A percentile compares a stretch with the other conserved stretches of the same genome.
These are phyloP conservation scores for Sebastes matsubarae DNA, from an alignment of 2,797 vertebrate genomes.

Conservation along the genomic window DNA sequence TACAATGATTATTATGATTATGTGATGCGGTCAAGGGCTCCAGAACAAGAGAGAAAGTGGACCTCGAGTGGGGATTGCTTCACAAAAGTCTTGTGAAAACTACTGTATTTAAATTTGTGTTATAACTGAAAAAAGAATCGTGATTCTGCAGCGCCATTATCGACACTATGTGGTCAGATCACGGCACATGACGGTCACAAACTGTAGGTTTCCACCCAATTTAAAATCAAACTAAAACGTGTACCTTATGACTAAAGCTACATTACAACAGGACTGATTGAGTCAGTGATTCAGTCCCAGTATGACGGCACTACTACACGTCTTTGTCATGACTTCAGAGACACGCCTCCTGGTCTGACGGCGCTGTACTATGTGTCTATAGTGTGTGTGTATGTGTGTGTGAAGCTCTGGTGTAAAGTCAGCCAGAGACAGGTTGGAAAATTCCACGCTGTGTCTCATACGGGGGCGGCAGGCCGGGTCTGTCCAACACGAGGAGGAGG, in stretches of 20 bases:
- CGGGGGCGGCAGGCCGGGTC: conserved; percentile 27
- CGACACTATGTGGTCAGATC: not conserved
- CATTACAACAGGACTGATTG: not conserved
- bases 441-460: conserved; percentile 37
- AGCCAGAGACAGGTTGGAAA: conserved; percentile 47
- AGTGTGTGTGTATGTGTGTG: not conserved
- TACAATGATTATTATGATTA: not conserved
- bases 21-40: not conserved
- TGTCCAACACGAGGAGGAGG: conserved; percentile 25
- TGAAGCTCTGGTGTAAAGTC: conserved; percentile 27
- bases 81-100: not conserved
- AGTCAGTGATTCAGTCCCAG: not conserved
- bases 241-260: not conserved
- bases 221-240: not conserved
- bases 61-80: not conserved
- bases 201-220: not conserved
- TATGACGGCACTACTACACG: not conserved
- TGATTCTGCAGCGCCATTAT: not conserved
- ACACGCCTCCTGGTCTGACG: not conserved
- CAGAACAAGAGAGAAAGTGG: not conserved
- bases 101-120: not conserved
- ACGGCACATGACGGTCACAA: not conserved
- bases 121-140: not conserved
- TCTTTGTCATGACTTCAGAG: not conserved
- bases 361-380: not conserved